Percentiles rank a stretch among this genome's conserved stretches.
These are phyloP conservation scores for Hyperoodon ampullatus DNA, from an alignment of 2,113 vertebrate species.

Conservation along the genomic window DNA sequence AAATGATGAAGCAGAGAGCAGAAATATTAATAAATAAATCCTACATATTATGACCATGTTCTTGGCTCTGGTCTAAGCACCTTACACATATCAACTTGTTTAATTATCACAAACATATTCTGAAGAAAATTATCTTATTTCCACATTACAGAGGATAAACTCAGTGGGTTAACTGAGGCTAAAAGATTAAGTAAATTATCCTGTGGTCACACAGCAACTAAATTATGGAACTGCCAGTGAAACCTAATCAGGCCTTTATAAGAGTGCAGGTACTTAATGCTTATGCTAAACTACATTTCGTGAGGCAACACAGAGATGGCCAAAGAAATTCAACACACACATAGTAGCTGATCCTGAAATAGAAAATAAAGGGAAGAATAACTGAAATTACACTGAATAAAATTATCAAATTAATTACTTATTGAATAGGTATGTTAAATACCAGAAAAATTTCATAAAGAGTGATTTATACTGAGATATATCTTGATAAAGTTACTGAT, in stretches of 20 bases:
- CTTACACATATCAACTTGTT: not conserved
- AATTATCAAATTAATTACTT: not conserved
- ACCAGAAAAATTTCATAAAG: not conserved
- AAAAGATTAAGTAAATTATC: not conserved
- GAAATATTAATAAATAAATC: not conserved
- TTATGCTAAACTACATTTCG: not conserved
- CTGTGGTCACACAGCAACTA: not conserved
- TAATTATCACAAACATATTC: not conserved
- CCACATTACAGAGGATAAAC: not conserved
- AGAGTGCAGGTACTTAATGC: fast-evolving
- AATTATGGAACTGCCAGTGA: not conserved
- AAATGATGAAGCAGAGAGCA: not conserved
- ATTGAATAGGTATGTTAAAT: not conserved
- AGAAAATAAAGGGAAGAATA: not conserved
- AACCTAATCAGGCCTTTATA: not conserved
- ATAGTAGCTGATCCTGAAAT: not conserved
- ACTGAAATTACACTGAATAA: not conserved
- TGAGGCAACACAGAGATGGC: not conserved
- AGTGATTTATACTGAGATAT: not conserved
- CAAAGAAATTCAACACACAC: not conserved
- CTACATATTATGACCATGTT: not conserved
- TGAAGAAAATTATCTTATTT: not conserved
- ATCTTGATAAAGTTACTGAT: not conserved
- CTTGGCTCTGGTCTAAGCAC: not conserved
- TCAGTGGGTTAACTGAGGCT: not conserved